Evolutionary conservation across 1,140 invertebrate genomes (phyloP), one percentile per base, ranked within the genome.

Genomic region (Myzus persicae): DNA sequence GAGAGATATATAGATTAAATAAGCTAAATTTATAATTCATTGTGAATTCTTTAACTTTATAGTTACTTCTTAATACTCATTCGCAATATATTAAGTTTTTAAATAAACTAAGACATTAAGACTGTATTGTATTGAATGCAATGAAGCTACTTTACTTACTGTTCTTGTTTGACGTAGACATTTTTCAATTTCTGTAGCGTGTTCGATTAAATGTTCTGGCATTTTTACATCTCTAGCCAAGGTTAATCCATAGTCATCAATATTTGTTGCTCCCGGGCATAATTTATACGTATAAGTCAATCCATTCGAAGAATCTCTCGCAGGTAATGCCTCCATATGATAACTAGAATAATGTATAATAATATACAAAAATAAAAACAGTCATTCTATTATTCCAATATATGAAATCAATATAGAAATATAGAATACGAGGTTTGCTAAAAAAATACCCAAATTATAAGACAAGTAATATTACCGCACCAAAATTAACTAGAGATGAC

Each of bases 231-330:
- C 93, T 93, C 95, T 94, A 26, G 96, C 95, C n/a, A 96, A 94
- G 84, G 94, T 94, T 42, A 96, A 94, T 26, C 96, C 96, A 93
- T 96, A 96, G 93, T 95, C 94, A 92, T 95, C 95, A 0, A 95
- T 94, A 24, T 93, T 76, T 20, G 95, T 95, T 5, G 95, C 93
- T 67, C 96, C 96, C 11, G 94, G 93, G 31, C 94, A 94, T n/a
- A 96, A 93, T 90, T 95, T 95, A 93, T 96, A 95, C 9, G 95
- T 96, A 91, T 95, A 96, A n/a, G 94, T 94, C 24, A 96, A 94
- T 54, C 94, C 91, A 8, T 6, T 42, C 1, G 36, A 7, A 40
- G 81, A 92, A 92, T 92, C 44, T 20, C 42, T 81, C 20, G 38
- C 18, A 9, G 44, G 92, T 76, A n/a, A 94, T 94, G 95, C 95